Percentiles rank a stretch among this genome's conserved stretches.
phyloP scores from a whole-genome alignment of 2,888 invertebrate species.

The Acleris literana region DNA sequence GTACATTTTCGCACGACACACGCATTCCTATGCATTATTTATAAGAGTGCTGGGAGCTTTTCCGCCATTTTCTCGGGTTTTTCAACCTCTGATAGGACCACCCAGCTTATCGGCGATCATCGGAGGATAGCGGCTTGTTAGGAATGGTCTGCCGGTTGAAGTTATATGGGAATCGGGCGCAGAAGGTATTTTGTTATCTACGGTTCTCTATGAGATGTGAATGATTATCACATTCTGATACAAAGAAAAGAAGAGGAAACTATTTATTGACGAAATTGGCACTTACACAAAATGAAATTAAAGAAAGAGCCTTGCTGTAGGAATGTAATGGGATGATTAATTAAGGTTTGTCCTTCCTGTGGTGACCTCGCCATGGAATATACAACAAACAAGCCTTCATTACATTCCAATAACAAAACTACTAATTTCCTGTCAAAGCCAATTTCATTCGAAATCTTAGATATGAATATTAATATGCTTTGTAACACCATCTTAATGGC shows the following conservation, averaged over 20 bases:
- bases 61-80: conserved; percentile 68
- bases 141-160: conserved; percentile 13
- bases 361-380: neutral
- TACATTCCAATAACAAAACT: conserved; percentile 1
- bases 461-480: conserved; percentile 8
- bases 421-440: conserved; percentile 10
- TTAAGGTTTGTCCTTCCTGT: neutral
- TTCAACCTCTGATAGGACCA: conserved; percentile 50
- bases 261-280: no score
- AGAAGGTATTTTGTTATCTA: neutral
- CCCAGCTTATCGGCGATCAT: conserved; percentile 39
- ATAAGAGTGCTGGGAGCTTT: conserved; percentile 66
- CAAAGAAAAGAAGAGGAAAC: no score
- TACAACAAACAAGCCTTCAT: neutral
- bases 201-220: neutral
- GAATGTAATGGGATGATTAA: no score
- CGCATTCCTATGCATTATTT: conserved; percentile 73
- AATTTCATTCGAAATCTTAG: neutral
- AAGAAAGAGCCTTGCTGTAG: no score
- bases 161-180: conserved; percentile 14
- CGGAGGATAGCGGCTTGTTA: conserved; percentile 39
- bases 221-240: no score
- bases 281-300: no score
- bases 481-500: conserved; percentile 15
- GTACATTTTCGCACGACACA: conserved; percentile 69